These are phyloP conservation scores for Phrynosoma platyrhinos DNA, from an alignment of 2,113 vertebrate genomes.

Conservation along the genomic window DNA sequence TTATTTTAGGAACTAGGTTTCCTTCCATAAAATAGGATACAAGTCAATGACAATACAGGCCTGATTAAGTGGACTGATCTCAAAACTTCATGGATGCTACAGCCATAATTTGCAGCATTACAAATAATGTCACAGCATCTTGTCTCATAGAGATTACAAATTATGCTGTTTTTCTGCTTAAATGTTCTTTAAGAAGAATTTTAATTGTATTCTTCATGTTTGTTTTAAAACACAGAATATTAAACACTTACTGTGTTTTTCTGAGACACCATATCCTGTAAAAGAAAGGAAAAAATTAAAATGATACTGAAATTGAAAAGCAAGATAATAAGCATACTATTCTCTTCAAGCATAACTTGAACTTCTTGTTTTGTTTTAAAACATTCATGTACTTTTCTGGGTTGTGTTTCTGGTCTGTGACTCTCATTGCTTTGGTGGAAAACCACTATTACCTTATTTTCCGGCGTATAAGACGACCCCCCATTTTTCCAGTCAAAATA, in stretches of 20 bases:
- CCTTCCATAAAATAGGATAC: not conserved
- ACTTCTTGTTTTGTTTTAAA: not conserved
- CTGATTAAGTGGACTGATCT: no score
- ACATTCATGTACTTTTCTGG: not conserved
- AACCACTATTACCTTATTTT: not conserved
- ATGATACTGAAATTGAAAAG: not conserved
- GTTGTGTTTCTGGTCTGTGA: not conserved
- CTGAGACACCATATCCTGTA: constrained; percentile 91
- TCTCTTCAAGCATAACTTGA: not conserved
- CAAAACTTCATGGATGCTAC: not conserved
- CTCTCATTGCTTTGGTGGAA: not conserved
- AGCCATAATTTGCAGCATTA: constrained; percentile 13
- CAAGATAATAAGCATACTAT: not conserved
- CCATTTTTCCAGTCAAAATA: no score
- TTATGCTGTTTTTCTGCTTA: not conserved
- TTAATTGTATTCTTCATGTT: not conserved
- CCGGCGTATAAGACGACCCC: no score
- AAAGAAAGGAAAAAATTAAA: constrained; percentile 20
- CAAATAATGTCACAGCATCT: not conserved
- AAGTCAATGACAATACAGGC: no score
- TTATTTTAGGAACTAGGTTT: not conserved
- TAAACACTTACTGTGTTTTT: constrained; percentile 95
- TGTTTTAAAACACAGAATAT: constrained; percentile 41
- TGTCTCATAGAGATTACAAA: not conserved
- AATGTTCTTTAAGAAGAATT: constrained; percentile 23